Percentiles rank a stretch among this genome's conserved stretches.
Conservation (phyloP, 1,140 invertebrate genomes). For the Panagrolaimus sp. region DNA sequence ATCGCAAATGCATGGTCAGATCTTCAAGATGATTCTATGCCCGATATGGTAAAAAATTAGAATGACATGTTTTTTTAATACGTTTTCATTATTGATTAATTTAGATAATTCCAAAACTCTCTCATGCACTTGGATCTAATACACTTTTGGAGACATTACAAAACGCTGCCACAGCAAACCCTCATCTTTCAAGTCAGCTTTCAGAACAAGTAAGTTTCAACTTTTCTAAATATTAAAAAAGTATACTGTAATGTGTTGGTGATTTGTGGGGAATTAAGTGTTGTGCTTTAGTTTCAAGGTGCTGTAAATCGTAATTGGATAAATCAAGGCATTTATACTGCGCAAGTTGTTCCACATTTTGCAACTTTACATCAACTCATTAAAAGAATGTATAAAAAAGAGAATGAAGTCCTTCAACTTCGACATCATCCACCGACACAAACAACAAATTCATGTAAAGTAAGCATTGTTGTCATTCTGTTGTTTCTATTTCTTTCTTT, state of each 20-base stretch:
- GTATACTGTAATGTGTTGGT: background rate
- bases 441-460: slow-evolving; percentile 1
- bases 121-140: background rate
- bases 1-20: slow-evolving; percentile 14
- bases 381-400: slow-evolving; percentile 20
- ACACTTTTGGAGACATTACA: slow-evolving; percentile 3
- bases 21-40: background rate
- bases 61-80: background rate
- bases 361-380: slow-evolving; percentile 18
- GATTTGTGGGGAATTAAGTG: background rate
- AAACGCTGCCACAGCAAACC: background rate
- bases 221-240: background rate
- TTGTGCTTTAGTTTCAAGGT: background rate
- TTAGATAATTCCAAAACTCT: slow-evolving; percentile 7
- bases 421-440: slow-evolving; percentile 1
- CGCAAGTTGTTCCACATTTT: slow-evolving; percentile 17
- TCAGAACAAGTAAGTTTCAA: slow-evolving; percentile 9
- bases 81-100: background rate
- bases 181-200: background rate
- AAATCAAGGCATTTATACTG: background rate
- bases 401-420: slow-evolving; percentile 18
- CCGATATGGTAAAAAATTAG: background rate
- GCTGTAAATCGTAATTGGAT: slow-evolving; percentile 15
- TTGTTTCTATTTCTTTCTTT: too few relatives aligned
- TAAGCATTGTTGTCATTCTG: background rate